These are phyloP conservation scores for Graptemys geographica DNA, from an alignment of 2,797 vertebrate genomes.

Conservation along the genomic window DNA sequence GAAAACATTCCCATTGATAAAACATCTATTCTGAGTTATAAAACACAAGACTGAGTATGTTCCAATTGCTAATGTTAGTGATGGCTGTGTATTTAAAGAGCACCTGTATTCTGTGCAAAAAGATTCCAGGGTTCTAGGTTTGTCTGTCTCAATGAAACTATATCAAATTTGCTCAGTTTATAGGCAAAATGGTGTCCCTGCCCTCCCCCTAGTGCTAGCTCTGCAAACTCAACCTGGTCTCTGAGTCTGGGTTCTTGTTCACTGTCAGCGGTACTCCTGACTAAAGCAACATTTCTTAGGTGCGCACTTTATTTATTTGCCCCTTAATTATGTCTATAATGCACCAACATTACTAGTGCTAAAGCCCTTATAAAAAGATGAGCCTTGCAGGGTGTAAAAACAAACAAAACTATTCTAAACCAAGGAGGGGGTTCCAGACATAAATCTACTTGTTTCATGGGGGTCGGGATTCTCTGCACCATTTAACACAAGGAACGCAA, in stretches of 20 bases:
- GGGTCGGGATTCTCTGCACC: too few relatives aligned
- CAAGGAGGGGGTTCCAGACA: too few relatives aligned
- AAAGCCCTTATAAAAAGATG: neutral
- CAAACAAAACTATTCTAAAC: too few relatives aligned
- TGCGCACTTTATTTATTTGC: neutral
- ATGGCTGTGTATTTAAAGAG: neutral
- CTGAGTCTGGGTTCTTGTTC: neutral
- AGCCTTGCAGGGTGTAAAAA: neutral
- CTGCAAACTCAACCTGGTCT: neutral
- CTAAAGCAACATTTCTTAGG: neutral
- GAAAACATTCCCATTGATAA: too few relatives aligned
- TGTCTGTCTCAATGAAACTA: neutral
- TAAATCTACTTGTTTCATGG: too few relatives aligned
- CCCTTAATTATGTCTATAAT: too few relatives aligned
- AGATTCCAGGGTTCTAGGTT: neutral
- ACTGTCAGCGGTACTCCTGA: neutral
- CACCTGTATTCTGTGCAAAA: neutral
- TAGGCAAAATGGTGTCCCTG: neutral
- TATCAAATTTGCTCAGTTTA: neutral
- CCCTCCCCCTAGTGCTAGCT: too few relatives aligned
- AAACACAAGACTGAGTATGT: neutral
- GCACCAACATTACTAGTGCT: too few relatives aligned
- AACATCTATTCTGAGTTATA: neutral
- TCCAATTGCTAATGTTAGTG: neutral
- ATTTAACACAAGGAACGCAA: too few relatives aligned